phyloP scores from a whole-genome alignment of 2,888 invertebrate genomes.

The Nezara viridula region DNA sequence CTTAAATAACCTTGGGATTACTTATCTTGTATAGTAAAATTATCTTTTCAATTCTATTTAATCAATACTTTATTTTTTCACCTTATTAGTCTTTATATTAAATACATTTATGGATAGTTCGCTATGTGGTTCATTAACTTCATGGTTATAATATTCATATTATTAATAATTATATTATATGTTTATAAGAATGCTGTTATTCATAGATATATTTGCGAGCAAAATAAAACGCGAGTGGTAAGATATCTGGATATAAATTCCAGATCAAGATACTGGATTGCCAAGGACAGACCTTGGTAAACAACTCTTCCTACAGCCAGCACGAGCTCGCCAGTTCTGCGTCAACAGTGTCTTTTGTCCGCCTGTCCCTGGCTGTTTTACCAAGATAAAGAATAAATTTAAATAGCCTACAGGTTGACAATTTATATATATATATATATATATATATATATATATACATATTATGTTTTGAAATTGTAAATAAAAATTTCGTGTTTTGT shows the following conservation, averaged over 20 bases:
- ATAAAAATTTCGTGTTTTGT: too few relatives aligned
- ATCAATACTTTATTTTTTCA: too few relatives aligned
- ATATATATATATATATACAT: too few relatives aligned
- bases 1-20: too few relatives aligned
- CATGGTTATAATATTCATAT: background rate
- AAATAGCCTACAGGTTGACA: background rate
- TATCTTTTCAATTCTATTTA: too few relatives aligned
- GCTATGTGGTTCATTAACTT: too few relatives aligned
- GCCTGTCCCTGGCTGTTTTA: background rate
- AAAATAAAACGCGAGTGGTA: background rate
- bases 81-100: too few relatives aligned
- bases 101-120: too few relatives aligned
- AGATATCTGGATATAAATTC: background rate
- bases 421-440: background rate
- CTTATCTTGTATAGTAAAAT: too few relatives aligned
- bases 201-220: background rate
- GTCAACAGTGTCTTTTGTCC: background rate
- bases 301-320: background rate
- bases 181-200: background rate
- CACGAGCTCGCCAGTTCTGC: background rate
- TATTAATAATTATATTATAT: background rate
- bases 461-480: too few relatives aligned
- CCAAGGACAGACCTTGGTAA: constrained; percentile 29
- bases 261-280: background rate
- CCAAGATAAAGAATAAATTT: background rate